These are phyloP conservation scores for Dione juno DNA, from an alignment of 2,888 invertebrate species.

Conservation along the genomic window DNA sequence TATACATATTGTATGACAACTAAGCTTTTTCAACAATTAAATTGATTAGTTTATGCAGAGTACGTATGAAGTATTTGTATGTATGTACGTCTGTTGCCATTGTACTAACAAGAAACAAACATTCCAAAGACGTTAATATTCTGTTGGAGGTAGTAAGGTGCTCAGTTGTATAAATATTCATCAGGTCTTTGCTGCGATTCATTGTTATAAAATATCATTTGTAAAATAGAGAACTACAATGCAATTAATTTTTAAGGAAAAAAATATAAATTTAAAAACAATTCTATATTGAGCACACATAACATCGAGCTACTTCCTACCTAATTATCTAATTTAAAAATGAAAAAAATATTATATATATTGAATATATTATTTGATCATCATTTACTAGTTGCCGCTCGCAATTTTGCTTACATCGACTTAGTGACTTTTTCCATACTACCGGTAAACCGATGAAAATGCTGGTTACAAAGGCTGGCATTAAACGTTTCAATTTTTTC, in stretches of 20 bases:
- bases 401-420: too few relatives aligned
- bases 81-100: background rate
- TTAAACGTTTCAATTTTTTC: too few relatives aligned
- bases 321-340: too few relatives aligned
- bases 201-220: slow-evolving; percentile 38
- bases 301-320: too few relatives aligned
- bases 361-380: too few relatives aligned
- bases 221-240: slow-evolving; percentile 12
- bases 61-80: background rate
- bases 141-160: slow-evolving; percentile 51
- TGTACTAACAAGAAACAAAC: slow-evolving; percentile 26
- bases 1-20: too few relatives aligned
- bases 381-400: too few relatives aligned
- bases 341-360: too few relatives aligned
- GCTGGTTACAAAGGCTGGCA: too few relatives aligned
- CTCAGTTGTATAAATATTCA: slow-evolving; percentile 63
- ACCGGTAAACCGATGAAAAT: too few relatives aligned
- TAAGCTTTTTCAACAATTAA: background rate
- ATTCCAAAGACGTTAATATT: slow-evolving; percentile 60
- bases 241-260: background rate
- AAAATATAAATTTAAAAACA: background rate
- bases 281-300: too few relatives aligned
- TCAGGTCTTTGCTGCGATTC: slow-evolving; percentile 36
- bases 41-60: background rate
- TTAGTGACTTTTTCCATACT: too few relatives aligned